phyloP scores from a whole-genome alignment of 64 coral and sea anemone species.

The Stichodactyla helianthus region DNA sequence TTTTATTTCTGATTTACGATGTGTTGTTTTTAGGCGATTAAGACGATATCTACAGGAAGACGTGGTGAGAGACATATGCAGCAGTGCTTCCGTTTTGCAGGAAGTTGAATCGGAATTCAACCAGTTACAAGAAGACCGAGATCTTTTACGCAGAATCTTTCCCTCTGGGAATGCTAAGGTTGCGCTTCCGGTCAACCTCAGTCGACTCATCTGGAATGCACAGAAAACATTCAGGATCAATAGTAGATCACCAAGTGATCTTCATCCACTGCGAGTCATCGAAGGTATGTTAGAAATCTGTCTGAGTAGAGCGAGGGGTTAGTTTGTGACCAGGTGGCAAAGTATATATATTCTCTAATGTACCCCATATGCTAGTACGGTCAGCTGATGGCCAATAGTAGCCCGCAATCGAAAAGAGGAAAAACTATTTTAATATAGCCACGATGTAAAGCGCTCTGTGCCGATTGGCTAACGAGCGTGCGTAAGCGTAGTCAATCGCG shows the following conservation, averaged over 20 bases:
- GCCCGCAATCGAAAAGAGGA: too few relatives aligned
- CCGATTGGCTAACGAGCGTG: too few relatives aligned
- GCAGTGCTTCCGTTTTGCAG: slow-evolving; percentile 75
- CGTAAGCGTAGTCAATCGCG: too few relatives aligned
- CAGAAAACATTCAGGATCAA: slow-evolving; percentile 93
- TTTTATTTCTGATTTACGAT: not conserved
- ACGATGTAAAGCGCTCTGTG: too few relatives aligned
- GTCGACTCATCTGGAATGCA: slow-evolving; percentile 97
- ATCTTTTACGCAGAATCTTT: slow-evolving; percentile 71
- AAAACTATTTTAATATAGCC: too few relatives aligned
- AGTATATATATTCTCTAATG: too few relatives aligned
- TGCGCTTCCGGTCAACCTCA: slow-evolving; percentile 91
- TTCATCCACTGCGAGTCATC: slow-evolving; percentile 81
- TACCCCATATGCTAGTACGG: too few relatives aligned
- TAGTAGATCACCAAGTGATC: slow-evolving; percentile 82
- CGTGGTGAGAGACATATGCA: slow-evolving; percentile 77
- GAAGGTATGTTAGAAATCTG: slow-evolving; percentile 49
- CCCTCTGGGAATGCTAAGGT: slow-evolving; percentile 97
- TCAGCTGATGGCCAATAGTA: too few relatives aligned
- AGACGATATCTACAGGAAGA: slow-evolving; percentile 88
- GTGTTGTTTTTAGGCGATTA: slow-evolving; percentile 53
- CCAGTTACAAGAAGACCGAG: slow-evolving; percentile 76
- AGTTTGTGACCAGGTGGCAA: too few relatives aligned
- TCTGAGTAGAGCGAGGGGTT: too few relatives aligned
- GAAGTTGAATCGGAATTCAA: slow-evolving; percentile 86